Base-by-base conservation (phyloP, 2,888 invertebrate species). In the Platerodrilus igneus region DNA sequence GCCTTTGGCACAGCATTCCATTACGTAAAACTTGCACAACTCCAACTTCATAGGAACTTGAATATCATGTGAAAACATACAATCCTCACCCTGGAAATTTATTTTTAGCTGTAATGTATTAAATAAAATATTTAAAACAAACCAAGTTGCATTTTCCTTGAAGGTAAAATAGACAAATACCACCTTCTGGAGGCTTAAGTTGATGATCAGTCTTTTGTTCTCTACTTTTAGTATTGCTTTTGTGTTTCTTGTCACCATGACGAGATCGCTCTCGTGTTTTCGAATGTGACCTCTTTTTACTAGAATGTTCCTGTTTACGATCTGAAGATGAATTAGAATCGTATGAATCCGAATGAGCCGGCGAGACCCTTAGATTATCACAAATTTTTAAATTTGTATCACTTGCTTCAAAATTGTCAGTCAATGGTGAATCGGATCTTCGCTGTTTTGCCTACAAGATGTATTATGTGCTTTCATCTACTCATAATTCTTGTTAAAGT, bases 1-100 rank as follows among this genome's bases (percentile, higher is more conserved):
- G 58, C 90, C 83, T 71, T 95, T 96, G 35, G 89, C 86, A 72
- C 96, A 96, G 66, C 90, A 90, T 53, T 92, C 92, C 83, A 88
- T 89, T 43, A 95, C 70, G 71, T 95, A 96, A 71, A 94, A 96
- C 71, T 95, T 96, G 70, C 96, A 97, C 2, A 95, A 71, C 68
- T 96, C 96, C 75, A 88, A 78, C 72, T 93, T 93, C 53, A 90
- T 80, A 1, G 86, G 86, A 26, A 83, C 85, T 34, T 79, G 72
- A 28, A 81, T 83, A 58, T 87, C 85, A 63, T 96, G 95, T 9
- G 87, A 88, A 65, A 84, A 92, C 30, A 82, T 79, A 67, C 93
- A 93, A 52, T 90, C 88, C 42, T 84, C 80, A 40, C 88, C 86
- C 72, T 76, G 68, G 44, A 63, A 60, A 41, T 46, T 47, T 44